Percentiles rank a stretch among this genome's conserved stretches.
Evolutionary conservation across 2,797 vertebrate species (phyloP).

Genomic region (Halcyon chelicuti): DNA sequence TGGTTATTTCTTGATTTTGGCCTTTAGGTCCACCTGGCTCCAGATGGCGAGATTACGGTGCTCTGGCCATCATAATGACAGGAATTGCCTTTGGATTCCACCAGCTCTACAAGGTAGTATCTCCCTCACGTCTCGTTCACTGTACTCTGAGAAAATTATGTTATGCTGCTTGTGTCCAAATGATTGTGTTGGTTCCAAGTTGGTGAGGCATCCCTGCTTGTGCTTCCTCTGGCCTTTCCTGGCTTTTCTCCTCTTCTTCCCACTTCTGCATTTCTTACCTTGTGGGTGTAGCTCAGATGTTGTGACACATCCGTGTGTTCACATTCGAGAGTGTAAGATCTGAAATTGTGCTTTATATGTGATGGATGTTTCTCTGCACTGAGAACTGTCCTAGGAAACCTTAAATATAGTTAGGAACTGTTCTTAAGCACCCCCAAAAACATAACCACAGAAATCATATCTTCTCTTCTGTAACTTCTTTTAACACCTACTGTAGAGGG

Average conservation of each 20-base stretch:
- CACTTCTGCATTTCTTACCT: background rate
- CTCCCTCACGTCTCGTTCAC: background rate
- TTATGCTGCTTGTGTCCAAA: background rate
- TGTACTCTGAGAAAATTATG: background rate
- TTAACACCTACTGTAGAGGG: background rate
- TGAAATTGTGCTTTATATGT: background rate
- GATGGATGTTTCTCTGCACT: background rate
- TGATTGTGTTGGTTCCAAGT: background rate
- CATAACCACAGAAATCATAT: background rate
- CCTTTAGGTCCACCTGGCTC: constrained; percentile 84
- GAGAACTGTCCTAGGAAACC: background rate
- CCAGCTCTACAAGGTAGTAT: constrained; percentile 92
- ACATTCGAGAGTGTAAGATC: rapidly evolving
- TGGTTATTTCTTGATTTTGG: background rate
- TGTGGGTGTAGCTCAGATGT: background rate
- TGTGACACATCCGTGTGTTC: background rate
- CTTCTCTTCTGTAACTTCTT: background rate
- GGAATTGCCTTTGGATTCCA: constrained; percentile 95
- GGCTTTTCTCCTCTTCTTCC: background rate
- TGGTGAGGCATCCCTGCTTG: background rate
- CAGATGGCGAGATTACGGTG: constrained; percentile 95
- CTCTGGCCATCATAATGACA: constrained; percentile 92
- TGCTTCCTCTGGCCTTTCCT: background rate
- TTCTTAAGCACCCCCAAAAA: background rate
- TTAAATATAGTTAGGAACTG: background rate